phyloP scores from a whole-genome alignment of 1,140 invertebrate genomes.

The Drosophila persimilis region DNA sequence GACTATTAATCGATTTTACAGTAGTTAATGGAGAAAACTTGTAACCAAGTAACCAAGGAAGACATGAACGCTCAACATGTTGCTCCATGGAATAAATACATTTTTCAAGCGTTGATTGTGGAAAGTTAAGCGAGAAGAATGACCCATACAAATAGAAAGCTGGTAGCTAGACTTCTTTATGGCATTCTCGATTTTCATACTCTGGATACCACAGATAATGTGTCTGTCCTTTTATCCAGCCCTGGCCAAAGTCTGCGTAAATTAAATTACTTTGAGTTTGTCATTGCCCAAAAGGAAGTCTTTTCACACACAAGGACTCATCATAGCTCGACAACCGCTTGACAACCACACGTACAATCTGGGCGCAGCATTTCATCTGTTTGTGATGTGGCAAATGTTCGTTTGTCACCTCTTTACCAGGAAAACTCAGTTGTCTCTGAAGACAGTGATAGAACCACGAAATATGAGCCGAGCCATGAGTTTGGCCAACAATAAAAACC shows the following conservation, averaged over 20 bases:
- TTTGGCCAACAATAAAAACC: conserved; percentile 29
- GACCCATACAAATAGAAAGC: too few relatives aligned
- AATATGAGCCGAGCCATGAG: conserved; percentile 13
- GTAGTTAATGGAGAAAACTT: conserved; percentile 17
- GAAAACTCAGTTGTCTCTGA: conserved; percentile 11
- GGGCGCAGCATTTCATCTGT: conserved; percentile 43
- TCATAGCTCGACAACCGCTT: conserved; percentile 26
- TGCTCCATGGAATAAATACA: conserved; percentile 13
- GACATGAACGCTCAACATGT: not conserved
- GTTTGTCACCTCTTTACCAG: conserved; percentile 33
- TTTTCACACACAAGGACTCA: not conserved
- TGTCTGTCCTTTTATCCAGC: not conserved
- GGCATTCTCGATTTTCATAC: not conserved
- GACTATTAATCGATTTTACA: not conserved
- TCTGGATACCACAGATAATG: too few relatives aligned
- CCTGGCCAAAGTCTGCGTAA: conserved; percentile 31
- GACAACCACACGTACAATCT: not conserved
- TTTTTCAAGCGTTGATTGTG: not conserved
- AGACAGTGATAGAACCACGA: conserved; percentile 23
- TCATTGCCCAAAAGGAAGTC: not conserved
- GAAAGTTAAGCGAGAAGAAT: conserved; percentile 15
- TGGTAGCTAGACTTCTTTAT: too few relatives aligned
- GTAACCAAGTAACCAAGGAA: conserved; percentile 1
- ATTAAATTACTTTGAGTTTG: conserved; percentile 41
- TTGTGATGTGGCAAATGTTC: conserved; percentile 45